Base-by-base conservation (phyloP, 2,888 invertebrate species). In the Candidula unifasciata region DNA sequence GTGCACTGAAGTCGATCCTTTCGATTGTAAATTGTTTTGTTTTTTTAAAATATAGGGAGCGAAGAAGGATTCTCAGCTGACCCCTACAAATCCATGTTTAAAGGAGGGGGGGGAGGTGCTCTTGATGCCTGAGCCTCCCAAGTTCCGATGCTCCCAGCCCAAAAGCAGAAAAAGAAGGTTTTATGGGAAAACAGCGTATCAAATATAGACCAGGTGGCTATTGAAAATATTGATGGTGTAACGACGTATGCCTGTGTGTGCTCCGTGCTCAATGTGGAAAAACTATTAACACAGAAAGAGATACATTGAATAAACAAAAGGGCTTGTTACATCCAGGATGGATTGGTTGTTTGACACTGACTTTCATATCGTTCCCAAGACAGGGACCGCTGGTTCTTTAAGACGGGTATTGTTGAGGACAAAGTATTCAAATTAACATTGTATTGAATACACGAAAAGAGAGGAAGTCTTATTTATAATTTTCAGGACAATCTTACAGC, bases 321-420 rank as follows among this genome's bases (percentile, higher is more conserved):
- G 16, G 79, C 66, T 79, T 68, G 79, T 79, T 79, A 79, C 6
- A 79, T 6, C 21, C 0, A n/a, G 64, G 78, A 64, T 78, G 30
- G 78, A 78, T 78, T n/a, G 35, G 37, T 64, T 78, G n/a, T 78
- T 78, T 78, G 78, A 78, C 78, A 78, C 24, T 2, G 35, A 37
- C 64, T 24, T 64, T 21, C n/a, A 57, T 5, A 33, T 30, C 57
- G 57, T 52, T 5, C 30, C 16, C n/a, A 30, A 13, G 74, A 16
- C 18, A 16, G 74, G 27, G 52, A 6, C n/a, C 8, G n/a, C 33
- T 73, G n/a, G 10, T 44, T 73, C n/a, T 33, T 69, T 27, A 27
- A n/a, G 69, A 44, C 6, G 21, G 44, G n/a, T 6, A 2, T 44
- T n/a, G 44, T 18, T 18, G 73, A 5, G 52, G 44, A 13, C 44